Conservation (phyloP, 2,113 vertebrate species). For the Beaufortia kweichowensis region DNA sequence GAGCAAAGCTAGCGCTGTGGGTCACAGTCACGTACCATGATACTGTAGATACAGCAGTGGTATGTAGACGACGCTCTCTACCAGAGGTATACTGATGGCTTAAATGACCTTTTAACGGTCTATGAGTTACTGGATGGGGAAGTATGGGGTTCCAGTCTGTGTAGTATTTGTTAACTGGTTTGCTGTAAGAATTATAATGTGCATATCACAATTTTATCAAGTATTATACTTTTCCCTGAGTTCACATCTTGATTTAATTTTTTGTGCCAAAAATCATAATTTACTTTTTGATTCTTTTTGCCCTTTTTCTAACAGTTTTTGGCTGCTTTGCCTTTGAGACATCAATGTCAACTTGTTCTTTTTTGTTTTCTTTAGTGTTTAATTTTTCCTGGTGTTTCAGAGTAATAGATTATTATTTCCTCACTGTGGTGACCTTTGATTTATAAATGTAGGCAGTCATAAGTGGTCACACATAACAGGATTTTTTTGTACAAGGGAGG, state of each 20-base stretch:
- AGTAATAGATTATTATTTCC: no score
- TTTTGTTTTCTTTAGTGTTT: no score
- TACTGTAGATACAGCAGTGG: conserved; percentile 9
- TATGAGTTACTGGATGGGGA: neutral
- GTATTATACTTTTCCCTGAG: neutral
- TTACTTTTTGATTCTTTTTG: neutral
- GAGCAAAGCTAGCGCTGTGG: neutral
- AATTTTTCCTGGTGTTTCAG: no score
- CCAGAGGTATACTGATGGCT: neutral
- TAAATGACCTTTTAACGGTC: neutral
- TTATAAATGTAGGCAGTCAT: no score
- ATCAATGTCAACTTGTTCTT: no score
- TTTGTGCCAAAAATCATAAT: neutral
- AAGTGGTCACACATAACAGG: no score
- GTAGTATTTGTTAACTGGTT: neutral
- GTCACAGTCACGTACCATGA: neutral
- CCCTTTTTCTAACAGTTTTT: neutral
- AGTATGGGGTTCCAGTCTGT: neutral
- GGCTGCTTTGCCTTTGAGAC: no score
- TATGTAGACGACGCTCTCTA: neutral
- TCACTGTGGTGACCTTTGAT: no score
- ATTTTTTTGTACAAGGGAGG: no score
- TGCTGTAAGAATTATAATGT: neutral
- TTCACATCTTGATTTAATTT: neutral
- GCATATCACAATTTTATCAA: neutral